Percentiles rank a stretch among this genome's conserved stretches.
These are phyloP conservation scores for Sinopyrophorus schimmeli DNA, from an alignment of 2,888 invertebrate genomes.

Conservation along the genomic window DNA sequence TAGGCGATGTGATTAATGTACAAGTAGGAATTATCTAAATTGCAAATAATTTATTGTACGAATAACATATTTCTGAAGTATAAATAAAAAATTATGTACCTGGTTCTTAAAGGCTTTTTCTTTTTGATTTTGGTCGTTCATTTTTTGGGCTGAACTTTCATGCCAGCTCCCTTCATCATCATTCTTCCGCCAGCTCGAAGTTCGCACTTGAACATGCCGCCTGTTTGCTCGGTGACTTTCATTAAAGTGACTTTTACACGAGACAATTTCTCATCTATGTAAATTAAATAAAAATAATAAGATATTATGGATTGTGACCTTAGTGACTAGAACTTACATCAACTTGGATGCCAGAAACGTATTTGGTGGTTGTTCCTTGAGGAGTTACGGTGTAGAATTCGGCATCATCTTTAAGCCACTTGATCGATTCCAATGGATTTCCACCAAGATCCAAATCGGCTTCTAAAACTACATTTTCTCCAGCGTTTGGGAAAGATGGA, in stretches of 20 bases:
- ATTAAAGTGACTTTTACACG: conserved; percentile 22
- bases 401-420: conserved; percentile 24
- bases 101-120: too few species aligned
- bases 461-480: conserved; percentile 19
- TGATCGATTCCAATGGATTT: conserved; percentile 25
- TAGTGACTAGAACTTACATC: conserved; percentile 16
- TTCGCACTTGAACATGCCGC: conserved; percentile 29
- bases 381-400: conserved; percentile 26
- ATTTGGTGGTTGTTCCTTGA: conserved; percentile 25
- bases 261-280: too few species aligned
- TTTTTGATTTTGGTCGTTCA: conserved; percentile 2
- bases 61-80: too few species aligned
- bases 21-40: too few species aligned
- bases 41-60: too few species aligned
- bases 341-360: conserved; percentile 19
- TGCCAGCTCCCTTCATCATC: conserved; percentile 28
- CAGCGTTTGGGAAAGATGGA: conserved; percentile 25
- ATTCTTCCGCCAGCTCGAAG: conserved; percentile 25
- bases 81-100: too few species aligned
- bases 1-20: too few species aligned
- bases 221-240: conserved; percentile 22
- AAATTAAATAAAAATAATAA: too few species aligned
- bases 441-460: conserved; percentile 23
- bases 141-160: conserved; percentile 26
- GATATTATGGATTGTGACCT: too few species aligned